Evolutionary conservation across 2,797 vertebrate genomes (phyloP), one percentile per base, ranked within the genome.

Genomic region (Anomalospiza imberbis): DNA sequence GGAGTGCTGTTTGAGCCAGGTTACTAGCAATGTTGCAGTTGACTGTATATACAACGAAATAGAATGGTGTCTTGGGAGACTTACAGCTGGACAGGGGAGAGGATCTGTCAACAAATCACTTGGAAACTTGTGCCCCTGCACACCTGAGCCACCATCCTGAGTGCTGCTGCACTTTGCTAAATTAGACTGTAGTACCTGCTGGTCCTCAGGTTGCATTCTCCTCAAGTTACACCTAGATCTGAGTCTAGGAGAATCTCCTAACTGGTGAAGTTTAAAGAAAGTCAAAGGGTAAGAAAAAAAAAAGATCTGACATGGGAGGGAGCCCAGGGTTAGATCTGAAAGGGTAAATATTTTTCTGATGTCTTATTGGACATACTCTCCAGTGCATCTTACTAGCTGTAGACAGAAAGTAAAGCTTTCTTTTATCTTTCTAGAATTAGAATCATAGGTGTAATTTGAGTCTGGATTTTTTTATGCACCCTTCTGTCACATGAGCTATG

Each of bases 391-490:
- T 45, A 8, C 18, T 81, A 86, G 63, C 44, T 84, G 17, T 31
- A 92, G 70, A 34, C 47, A 84, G 70, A 88, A 91, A 67, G 48
- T 70, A 88, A 84, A 91, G 53, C 47, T 95, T 93, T 91, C 63
- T 88, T 86, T 82, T 88, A 61, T 67, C 24, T 91, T 91, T 77
- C 71, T 87, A 77, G 45, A 96, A 94, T 85, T 88, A 71, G 63
- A 94, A 79, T 55, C 2, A 19, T 47, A 61, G 74, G 65, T 0
- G 40, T 85, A 72, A 89, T 87, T 85, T 68, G 67, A 91, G 61
- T 76, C 75, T 75, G 75, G 74, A 54, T 78, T 85, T 81, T 85
- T 91, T 90, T 17, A 76, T 47, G 51, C 29, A 45, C 50, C 31
- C 21, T 93, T 93, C 76, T 91, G 71, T 90, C 45, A 63, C n/a